Conservation (phyloP, 2,888 invertebrate species). For the Orthonevra nobilis region DNA sequence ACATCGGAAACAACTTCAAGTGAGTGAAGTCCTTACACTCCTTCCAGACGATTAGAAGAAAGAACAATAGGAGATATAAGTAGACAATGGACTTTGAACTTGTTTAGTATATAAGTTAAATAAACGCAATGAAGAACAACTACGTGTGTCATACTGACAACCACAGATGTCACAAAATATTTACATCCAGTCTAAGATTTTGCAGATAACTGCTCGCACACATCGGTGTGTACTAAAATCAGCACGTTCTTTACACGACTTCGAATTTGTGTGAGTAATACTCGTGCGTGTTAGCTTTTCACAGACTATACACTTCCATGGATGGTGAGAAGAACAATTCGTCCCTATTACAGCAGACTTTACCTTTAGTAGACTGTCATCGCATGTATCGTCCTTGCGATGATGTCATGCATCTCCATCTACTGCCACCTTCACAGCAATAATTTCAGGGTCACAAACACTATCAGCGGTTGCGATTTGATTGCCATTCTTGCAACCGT, state of each 20-base stretch:
- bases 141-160: slow-evolving; percentile 73
- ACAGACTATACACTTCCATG: slow-evolving; percentile 47
- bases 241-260: slow-evolving; percentile 70
- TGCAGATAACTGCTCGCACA: slow-evolving; percentile 76
- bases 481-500: neutral
- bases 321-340: slow-evolving; percentile 11
- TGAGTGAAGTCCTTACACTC: too few relatives aligned
- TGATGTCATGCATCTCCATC: slow-evolving; percentile 68
- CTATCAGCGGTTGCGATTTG: slow-evolving; percentile 5
- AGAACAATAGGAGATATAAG: too few relatives aligned
- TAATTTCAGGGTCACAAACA: neutral
- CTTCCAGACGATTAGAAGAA: too few relatives aligned
- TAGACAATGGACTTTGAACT: too few relatives aligned
- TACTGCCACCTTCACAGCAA: slow-evolving; percentile 1
- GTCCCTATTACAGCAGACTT: slow-evolving; percentile 19
- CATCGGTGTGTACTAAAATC: slow-evolving; percentile 75
- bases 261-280: slow-evolving; percentile 59
- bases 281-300: slow-evolving; percentile 71
- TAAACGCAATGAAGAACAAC: too few relatives aligned
- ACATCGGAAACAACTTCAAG: too few relatives aligned
- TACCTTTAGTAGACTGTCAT: slow-evolving; percentile 38
- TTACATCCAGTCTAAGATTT: slow-evolving; percentile 74
- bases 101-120: too few relatives aligned
- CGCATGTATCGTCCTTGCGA: slow-evolving; percentile 70
- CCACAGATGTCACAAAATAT: slow-evolving; percentile 77